Evolutionary conservation across 1,140 invertebrate species (phyloP).

Genomic region (Aphidius gifuensis): DNA sequence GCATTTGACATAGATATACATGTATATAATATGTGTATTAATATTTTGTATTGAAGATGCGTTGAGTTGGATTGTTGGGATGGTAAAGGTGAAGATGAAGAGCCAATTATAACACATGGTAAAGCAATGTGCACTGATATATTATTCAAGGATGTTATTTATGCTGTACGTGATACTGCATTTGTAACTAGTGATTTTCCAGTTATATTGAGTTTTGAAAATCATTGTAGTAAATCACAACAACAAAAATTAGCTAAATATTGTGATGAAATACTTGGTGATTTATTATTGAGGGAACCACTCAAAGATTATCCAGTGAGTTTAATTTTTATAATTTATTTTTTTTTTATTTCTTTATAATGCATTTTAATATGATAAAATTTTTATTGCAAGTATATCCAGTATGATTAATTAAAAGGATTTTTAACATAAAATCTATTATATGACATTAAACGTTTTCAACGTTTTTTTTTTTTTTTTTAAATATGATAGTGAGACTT

Average conservation of each 20-base stretch:
- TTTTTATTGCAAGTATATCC: too few species aligned
- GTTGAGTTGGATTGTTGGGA: conserved; percentile 99
- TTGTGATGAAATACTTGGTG: conserved; percentile 94
- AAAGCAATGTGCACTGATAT: conserved; percentile 99
- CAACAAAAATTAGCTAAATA: conserved; percentile 99
- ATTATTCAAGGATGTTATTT: conserved; percentile 96
- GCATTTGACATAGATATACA: not conserved
- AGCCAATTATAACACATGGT: conserved; percentile 98
- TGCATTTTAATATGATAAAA: not conserved
- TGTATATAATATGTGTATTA: too few species aligned
- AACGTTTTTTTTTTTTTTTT: too few species aligned
- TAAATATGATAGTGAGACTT: too few species aligned
- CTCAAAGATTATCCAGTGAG: conserved; percentile 84
- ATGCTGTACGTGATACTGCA: conserved; percentile 93
- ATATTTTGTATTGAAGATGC: conserved; percentile 63
- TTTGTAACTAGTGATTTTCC: conserved; percentile 98
- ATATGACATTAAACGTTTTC: too few species aligned
- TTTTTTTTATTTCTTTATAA: not conserved
- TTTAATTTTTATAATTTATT: conserved; percentile 1
- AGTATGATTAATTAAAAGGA: too few species aligned
- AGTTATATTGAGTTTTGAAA: conserved; percentile 97
- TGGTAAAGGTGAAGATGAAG: conserved; percentile 93
- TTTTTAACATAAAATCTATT: too few species aligned
- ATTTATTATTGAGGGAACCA: conserved; percentile 87
- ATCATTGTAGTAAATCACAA: conserved; percentile 96